phyloP scores from a whole-genome alignment of 2,888 invertebrate species.

The Doris montereyensis region DNA sequence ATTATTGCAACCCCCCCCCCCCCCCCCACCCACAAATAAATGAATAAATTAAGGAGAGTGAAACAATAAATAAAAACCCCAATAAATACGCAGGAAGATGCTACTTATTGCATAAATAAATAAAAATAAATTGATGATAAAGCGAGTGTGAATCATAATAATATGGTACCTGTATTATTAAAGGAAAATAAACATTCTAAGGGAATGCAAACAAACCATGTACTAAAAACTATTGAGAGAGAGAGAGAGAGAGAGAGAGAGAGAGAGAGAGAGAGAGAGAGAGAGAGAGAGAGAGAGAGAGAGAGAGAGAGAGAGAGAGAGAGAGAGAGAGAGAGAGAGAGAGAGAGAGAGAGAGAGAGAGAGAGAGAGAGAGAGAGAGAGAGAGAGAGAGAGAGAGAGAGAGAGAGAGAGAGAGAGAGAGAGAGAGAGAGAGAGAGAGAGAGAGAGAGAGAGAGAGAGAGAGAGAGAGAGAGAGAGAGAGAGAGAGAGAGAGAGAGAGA shows the following conservation, averaged over 20 bases:
- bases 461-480: not conserved
- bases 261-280: conserved; percentile 2
- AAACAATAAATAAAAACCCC: no score
- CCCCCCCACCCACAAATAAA: no score
- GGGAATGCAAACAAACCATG: no score
- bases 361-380: not conserved
- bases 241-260: conserved; percentile 4
- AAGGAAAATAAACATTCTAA: no score
- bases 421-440: not conserved
- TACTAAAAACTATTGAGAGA: no score
- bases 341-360: conserved; percentile 1
- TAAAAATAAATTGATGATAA: no score
- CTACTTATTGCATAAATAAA: no score
- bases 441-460: not conserved
- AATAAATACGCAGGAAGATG: no score
- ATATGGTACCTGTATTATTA: no score
- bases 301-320: conserved; percentile 9
- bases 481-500: not conserved
- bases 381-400: not conserved
- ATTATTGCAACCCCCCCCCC: no score
- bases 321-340: not conserved
- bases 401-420: not conserved
- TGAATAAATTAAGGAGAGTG: no score
- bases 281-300: not conserved
- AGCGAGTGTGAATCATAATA: no score